These are phyloP conservation scores for Teleopsis dalmanni DNA, from an alignment of 1,140 invertebrate species.

Conservation along the genomic window DNA sequence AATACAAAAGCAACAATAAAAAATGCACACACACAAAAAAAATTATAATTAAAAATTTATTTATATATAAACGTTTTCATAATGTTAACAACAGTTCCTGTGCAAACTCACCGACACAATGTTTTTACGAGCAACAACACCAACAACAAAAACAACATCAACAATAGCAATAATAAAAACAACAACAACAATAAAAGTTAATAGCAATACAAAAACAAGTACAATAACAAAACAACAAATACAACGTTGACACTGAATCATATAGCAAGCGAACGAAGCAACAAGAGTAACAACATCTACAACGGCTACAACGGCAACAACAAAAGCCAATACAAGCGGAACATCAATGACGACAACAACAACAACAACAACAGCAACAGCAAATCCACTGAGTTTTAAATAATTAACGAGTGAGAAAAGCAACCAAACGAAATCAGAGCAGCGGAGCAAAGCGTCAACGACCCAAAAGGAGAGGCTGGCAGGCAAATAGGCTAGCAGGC, in stretches of 20 bases:
- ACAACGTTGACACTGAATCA: constrained; percentile 8
- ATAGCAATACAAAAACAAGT: constrained; percentile 21
- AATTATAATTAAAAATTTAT: too few relatives aligned
- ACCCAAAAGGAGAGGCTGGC: too few relatives aligned
- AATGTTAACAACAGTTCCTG: too few relatives aligned
- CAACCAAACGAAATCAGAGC: too few relatives aligned
- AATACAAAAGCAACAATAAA: too few relatives aligned
- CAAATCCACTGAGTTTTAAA: not conserved
- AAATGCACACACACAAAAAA: too few relatives aligned
- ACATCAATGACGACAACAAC: not conserved
- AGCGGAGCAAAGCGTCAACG: too few relatives aligned
- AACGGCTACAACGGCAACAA: constrained; percentile 18
- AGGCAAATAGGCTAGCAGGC: too few relatives aligned
- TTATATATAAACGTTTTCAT: too few relatives aligned
- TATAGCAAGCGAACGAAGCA: constrained; percentile 29
- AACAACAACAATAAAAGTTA: not conserved
- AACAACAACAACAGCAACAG: not conserved
- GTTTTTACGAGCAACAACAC: not conserved
- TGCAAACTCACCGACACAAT: too few relatives aligned
- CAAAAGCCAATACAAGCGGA: constrained; percentile 10
- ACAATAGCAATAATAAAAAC: not conserved
- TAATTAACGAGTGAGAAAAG: too few relatives aligned
- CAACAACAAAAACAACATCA: not conserved
- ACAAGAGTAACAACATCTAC: constrained; percentile 15
- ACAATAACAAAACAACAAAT: constrained; percentile 1